These are phyloP conservation scores for Meda fulgida DNA, from an alignment of 2,797 vertebrate species.

Conservation along the genomic window DNA sequence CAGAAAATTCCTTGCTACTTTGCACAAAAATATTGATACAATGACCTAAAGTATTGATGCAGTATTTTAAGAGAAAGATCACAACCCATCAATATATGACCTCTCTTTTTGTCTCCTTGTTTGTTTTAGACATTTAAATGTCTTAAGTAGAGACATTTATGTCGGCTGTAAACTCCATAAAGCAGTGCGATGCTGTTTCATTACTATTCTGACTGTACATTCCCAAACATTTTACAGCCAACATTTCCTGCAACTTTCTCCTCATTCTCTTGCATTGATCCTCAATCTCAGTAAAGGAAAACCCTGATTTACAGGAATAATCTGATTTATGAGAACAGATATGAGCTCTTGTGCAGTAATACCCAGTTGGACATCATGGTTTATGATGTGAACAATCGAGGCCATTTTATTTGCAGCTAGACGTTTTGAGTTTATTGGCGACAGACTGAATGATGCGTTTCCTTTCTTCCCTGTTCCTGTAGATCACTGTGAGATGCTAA, in stretches of 20 bases:
- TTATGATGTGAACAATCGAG: slow-evolving; percentile 46
- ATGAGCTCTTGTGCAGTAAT: slow-evolving; percentile 20
- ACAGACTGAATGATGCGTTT: slow-evolving; percentile 6
- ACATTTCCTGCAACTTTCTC: slow-evolving; percentile 17
- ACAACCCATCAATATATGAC: background rate
- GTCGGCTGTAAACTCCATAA: slow-evolving; percentile 10
- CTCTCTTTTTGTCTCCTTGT: background rate
- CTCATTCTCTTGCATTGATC: slow-evolving; percentile 2
- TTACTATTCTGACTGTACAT: slow-evolving; percentile 11
- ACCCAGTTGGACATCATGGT: slow-evolving; percentile 25
- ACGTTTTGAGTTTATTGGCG: background rate
- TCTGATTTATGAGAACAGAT: slow-evolving; percentile 38
- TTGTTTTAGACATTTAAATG: background rate
- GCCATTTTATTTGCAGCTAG: slow-evolving; percentile 27
- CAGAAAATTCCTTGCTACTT: background rate
- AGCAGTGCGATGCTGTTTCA: background rate
- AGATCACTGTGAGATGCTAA: slow-evolving; percentile 92
- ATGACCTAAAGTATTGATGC: background rate
- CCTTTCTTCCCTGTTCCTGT: slow-evolving; percentile 55
- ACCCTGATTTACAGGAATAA: slow-evolving; percentile 32
- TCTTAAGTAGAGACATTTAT: background rate
- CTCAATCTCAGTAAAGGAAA: slow-evolving; percentile 19
- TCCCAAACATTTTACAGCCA: slow-evolving; percentile 5
- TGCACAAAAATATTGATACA: background rate
- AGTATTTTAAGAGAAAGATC: background rate